Conservation (phyloP, 2,888 invertebrate species). For the Tuberolachnus salignus region DNA sequence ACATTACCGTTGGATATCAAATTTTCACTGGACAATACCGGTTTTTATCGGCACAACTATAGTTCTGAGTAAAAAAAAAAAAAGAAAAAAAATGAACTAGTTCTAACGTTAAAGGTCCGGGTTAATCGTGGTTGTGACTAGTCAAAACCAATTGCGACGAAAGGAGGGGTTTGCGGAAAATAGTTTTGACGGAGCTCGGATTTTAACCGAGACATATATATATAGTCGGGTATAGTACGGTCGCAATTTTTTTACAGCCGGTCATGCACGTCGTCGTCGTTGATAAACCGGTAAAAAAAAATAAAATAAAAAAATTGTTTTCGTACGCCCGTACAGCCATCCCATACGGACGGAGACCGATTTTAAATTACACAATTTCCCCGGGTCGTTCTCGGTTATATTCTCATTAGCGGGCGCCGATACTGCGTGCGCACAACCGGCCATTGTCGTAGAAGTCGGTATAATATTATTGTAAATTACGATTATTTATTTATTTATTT, state of each 20-base stretch:
- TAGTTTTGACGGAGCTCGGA: no score
- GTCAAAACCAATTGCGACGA: no score
- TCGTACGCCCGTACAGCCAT: background rate
- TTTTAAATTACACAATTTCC: conserved; percentile 26
- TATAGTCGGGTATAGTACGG: no score
- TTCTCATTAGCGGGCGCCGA: background rate
- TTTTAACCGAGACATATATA: no score
- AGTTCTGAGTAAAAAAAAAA: no score
- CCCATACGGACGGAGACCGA: background rate
- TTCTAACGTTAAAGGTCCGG: no score
- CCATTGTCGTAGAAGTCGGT: background rate
- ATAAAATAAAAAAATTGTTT: background rate
- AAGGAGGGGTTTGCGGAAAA: no score
- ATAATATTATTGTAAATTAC: background rate
- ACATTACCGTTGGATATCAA: no score
- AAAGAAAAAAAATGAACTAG: no score
- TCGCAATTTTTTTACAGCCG: background rate
- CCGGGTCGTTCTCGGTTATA: background rate
- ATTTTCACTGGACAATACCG: no score
- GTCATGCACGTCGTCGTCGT: background rate
- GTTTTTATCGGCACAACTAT: no score
- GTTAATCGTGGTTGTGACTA: no score
- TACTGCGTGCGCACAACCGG: background rate
- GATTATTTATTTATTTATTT: background rate
- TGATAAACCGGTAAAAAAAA: conserved; percentile 25